Evolutionary conservation across 2,888 invertebrate species (phyloP).

Genomic region (Perizoma affinitatum): DNA sequence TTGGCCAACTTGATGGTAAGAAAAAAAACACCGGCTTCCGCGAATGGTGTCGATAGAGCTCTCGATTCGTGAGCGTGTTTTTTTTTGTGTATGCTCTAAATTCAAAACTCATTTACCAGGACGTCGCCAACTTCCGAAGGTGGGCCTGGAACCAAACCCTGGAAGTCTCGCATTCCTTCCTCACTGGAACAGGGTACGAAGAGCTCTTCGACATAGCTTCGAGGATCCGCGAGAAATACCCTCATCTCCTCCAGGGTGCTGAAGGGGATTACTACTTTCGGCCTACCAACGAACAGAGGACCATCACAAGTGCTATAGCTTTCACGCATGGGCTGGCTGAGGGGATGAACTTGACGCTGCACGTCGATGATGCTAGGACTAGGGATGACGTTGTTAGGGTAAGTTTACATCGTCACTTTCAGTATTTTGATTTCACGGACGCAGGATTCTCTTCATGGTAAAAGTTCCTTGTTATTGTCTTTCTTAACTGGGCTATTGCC

Average conservation of each 20-base stretch:
- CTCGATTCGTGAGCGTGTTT: too few relatives aligned
- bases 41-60: too few relatives aligned
- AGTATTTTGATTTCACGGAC: too few relatives aligned
- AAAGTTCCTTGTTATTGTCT: too few relatives aligned
- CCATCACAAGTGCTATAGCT: slow-evolving; percentile 84
- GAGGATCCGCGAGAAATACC: slow-evolving; percentile 60
- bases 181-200: slow-evolving; percentile 85
- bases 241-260: slow-evolving; percentile 72
- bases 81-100: too few relatives aligned
- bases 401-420: slow-evolving; percentile 32
- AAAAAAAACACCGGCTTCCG: too few relatives aligned
- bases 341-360: slow-evolving; percentile 49
- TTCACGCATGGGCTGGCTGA: slow-evolving; percentile 83
- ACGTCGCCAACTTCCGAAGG: slow-evolving; percentile 85
- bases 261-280: slow-evolving; percentile 83
- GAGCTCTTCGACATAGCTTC: slow-evolving; percentile 86
- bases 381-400: slow-evolving; percentile 68
- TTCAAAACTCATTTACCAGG: slow-evolving; percentile 60
- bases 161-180: slow-evolving; percentile 77
- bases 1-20: too few relatives aligned
- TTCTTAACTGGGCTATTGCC: too few relatives aligned
- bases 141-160: slow-evolving; percentile 88
- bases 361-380: slow-evolving; percentile 49
- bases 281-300: slow-evolving; percentile 84
- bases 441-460: too few relatives aligned